Conservation (phyloP, 2,888 invertebrate species). For the Portevinia maculata region DNA sequence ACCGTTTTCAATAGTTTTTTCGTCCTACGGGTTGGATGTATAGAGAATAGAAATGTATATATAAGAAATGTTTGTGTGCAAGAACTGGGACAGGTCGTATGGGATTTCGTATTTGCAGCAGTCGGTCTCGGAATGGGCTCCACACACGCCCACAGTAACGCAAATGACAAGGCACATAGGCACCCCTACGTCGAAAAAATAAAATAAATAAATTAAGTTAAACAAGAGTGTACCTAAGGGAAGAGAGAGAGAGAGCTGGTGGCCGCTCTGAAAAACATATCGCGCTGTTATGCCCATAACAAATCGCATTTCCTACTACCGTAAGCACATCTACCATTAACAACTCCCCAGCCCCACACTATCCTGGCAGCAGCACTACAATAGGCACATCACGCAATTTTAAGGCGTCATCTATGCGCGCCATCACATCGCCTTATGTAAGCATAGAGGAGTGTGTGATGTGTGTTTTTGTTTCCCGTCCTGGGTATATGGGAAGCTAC, state of each 20-base stretch:
- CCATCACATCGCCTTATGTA: slow-evolving; percentile 54
- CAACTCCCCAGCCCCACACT: slow-evolving; percentile 34
- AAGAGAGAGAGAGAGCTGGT: neutral
- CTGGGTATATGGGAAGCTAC: slow-evolving; percentile 23
- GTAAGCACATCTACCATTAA: slow-evolving; percentile 40
- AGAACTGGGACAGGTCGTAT: slow-evolving; percentile 71
- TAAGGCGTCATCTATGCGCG: slow-evolving; percentile 74
- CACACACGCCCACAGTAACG: slow-evolving; percentile 44
- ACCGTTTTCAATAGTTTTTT: slow-evolving; percentile 52
- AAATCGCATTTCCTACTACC: slow-evolving; percentile 66
- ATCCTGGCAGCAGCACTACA: slow-evolving; percentile 39
- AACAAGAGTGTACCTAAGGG: slow-evolving; percentile 50
- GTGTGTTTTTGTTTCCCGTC: slow-evolving; percentile 53
- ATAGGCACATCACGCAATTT: slow-evolving; percentile 70
- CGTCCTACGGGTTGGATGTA: slow-evolving; percentile 52
- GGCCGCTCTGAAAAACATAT: slow-evolving; percentile 21
- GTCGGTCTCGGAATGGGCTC: slow-evolving; percentile 40
- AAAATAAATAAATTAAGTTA: slow-evolving; percentile 69
- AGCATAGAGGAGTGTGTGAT: slow-evolving; percentile 27
- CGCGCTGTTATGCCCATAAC: slow-evolving; percentile 44
- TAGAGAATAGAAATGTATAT: no score
- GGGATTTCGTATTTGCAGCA: slow-evolving; percentile 64
- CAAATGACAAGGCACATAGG: slow-evolving; percentile 60
- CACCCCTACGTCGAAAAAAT: slow-evolving; percentile 38
- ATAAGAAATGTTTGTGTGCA: slow-evolving; percentile 59